Evolutionary conservation across 2,113 vertebrate genomes (phyloP).

Genomic region (Pandion haliaetus): DNA sequence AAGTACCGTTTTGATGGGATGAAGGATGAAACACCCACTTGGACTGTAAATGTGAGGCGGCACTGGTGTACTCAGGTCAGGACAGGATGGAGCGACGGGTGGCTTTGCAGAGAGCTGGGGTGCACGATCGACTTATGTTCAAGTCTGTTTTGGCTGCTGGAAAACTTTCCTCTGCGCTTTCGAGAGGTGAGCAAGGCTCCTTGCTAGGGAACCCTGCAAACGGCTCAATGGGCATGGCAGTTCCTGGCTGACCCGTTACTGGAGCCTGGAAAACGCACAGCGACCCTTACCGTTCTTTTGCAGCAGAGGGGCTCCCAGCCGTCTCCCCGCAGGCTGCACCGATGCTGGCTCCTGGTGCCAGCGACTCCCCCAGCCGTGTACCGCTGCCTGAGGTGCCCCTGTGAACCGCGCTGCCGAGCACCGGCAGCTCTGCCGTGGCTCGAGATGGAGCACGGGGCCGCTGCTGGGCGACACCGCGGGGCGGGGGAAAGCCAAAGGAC

Average conservation of each 20-base stretch:
- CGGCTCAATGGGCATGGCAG: accelerated
- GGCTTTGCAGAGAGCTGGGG: neutral
- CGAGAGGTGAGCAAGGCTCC: neutral
- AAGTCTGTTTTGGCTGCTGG: neutral
- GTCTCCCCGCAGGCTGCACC: neutral
- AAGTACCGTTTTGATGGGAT: neutral
- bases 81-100: accelerated
- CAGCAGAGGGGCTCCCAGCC: neutral
- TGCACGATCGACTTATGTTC: accelerated
- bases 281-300: accelerated
- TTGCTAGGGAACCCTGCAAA: accelerated
- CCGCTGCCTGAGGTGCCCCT: neutral
- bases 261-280: neutral
- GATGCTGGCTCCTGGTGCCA: too few species aligned
- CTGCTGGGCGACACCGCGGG: neutral
- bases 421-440: neutral
- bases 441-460: neutral
- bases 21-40: neutral
- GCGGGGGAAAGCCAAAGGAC: neutral
- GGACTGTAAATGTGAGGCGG: neutral
- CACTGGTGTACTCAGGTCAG: neutral
- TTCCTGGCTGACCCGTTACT: accelerated
- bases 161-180: neutral
- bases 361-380: neutral
- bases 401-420: neutral